These are phyloP conservation scores for Calliphora vomitoria DNA, from an alignment of 2,888 invertebrate species.

Conservation along the genomic window DNA sequence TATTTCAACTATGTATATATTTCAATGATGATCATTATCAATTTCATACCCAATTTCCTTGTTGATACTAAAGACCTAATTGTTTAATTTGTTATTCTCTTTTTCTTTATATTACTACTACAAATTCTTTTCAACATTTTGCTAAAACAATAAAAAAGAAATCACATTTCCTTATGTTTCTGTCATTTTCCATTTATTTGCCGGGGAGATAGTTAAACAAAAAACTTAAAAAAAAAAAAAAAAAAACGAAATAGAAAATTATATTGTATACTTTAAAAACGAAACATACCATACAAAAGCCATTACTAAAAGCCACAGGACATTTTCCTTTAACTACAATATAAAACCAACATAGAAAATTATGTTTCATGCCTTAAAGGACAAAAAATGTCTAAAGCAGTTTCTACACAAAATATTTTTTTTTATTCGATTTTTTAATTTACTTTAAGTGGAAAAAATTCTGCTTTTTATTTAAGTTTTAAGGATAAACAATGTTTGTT, in stretches of 20 bases:
- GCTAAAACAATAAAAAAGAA: slow-evolving; percentile 52
- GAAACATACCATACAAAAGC: slow-evolving; percentile 66
- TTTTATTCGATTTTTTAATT: neutral
- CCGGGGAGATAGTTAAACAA: slow-evolving; percentile 9
- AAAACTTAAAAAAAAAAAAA: slow-evolving; percentile 5
- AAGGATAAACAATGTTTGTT: neutral
- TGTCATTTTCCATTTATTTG: slow-evolving; percentile 70
- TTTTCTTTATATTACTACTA: slow-evolving; percentile 20
- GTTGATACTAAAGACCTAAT: slow-evolving; percentile 47
- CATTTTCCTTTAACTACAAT: slow-evolving; percentile 61
- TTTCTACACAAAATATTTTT: slow-evolving; percentile 55
- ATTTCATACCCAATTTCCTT: neutral
- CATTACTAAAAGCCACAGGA: slow-evolving; percentile 69
- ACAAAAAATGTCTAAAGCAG: slow-evolving; percentile 63
- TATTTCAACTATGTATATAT: neutral
- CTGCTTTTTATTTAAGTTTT: neutral
- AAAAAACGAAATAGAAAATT: slow-evolving; percentile 45
- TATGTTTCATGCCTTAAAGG: slow-evolving; percentile 65
- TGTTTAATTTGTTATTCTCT: slow-evolving; percentile 34
- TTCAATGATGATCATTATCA: neutral
- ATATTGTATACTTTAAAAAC: slow-evolving; percentile 29
- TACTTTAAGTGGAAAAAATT: no score
- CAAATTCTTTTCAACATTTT: slow-evolving; percentile 1
- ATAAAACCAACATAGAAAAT: slow-evolving; percentile 60
- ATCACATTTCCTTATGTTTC: slow-evolving; percentile 62